These are phyloP conservation scores for Eulacestoma nigropectus DNA, from an alignment of 2,113 vertebrate species.

Conservation along the genomic window DNA sequence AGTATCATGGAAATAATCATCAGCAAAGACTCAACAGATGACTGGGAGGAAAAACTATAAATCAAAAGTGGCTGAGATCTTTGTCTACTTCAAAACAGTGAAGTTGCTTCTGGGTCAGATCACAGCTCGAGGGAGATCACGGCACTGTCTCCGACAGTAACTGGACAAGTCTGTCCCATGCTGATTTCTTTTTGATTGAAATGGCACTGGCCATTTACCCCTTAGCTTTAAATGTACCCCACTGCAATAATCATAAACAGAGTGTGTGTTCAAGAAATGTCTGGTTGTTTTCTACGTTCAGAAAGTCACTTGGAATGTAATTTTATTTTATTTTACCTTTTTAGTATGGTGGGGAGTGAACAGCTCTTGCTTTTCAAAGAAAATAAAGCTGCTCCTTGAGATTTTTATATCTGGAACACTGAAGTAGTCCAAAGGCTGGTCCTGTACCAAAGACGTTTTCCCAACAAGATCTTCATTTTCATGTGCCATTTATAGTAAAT, in stretches of 20 bases:
- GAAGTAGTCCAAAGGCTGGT: slow-evolving; percentile 18
- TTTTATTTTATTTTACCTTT: neutral
- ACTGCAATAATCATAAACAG: neutral
- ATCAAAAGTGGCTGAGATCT: neutral
- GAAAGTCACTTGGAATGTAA: neutral
- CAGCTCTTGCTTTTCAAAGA: neutral
- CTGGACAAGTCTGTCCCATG: neutral
- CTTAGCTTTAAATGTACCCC: neutral
- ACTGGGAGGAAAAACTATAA: neutral
- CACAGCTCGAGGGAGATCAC: neutral
- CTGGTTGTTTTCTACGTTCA: neutral
- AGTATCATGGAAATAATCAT: neutral
- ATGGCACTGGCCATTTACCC: neutral
- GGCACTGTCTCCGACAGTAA: neutral
- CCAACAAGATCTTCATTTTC: slow-evolving; percentile 25
- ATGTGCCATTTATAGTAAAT: slow-evolving; percentile 47
- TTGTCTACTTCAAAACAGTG: neutral
- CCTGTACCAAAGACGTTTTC: neutral
- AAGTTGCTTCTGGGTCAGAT: neutral
- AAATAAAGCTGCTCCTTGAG: slow-evolving; percentile 15
- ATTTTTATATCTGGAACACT: neutral
- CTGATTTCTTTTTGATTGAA: neutral
- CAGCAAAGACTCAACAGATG: neutral
- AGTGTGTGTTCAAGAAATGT: neutral
- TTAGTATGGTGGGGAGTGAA: neutral